A percentile compares a stretch with the other conserved stretches of the same genome.
Evolutionary conservation across 1,140 invertebrate genomes (phyloP).

Genomic region (Cataglyphis hispanica): DNA sequence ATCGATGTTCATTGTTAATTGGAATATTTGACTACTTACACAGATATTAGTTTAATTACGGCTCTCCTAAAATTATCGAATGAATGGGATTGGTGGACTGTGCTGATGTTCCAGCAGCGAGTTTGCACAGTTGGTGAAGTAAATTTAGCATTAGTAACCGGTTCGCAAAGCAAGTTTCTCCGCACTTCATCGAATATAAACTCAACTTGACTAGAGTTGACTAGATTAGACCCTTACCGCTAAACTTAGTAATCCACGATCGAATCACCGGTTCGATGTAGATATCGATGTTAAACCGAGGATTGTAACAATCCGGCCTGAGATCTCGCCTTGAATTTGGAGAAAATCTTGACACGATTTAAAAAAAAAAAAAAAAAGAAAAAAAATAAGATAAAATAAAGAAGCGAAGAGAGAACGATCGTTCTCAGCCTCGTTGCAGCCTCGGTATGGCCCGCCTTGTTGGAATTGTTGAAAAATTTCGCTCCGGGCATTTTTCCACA

Average conservation of each 20-base stretch:
- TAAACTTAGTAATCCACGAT: slow-evolving; percentile 54
- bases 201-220: slow-evolving; percentile 47
- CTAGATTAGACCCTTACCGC: slow-evolving; percentile 26
- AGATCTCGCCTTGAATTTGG: background rate
- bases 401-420: background rate
- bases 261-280: slow-evolving; percentile 36
- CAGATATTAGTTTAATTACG: slow-evolving; percentile 4
- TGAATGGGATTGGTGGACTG: slow-evolving; percentile 17
- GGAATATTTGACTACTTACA: background rate
- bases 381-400: background rate
- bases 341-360: background rate
- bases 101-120: slow-evolving; percentile 25
- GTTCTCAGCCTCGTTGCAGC: slow-evolving; percentile 44
- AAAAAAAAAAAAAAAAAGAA: background rate
- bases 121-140: slow-evolving; percentile 45
- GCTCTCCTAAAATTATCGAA: slow-evolving; percentile 15
- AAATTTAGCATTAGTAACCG: slow-evolving; percentile 59
- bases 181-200: slow-evolving; percentile 40
- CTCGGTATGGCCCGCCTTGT: slow-evolving; percentile 4
- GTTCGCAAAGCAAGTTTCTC: slow-evolving; percentile 49
- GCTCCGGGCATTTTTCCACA: slow-evolving; percentile 66
- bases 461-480: slow-evolving; percentile 35
- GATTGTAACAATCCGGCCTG: background rate
- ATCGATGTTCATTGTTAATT: background rate
- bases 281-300: slow-evolving; percentile 39